Evolutionary conservation across 2,797 vertebrate genomes (phyloP), one percentile per base, ranked within the genome.

Genomic region (Epinephelus awoara): DNA sequence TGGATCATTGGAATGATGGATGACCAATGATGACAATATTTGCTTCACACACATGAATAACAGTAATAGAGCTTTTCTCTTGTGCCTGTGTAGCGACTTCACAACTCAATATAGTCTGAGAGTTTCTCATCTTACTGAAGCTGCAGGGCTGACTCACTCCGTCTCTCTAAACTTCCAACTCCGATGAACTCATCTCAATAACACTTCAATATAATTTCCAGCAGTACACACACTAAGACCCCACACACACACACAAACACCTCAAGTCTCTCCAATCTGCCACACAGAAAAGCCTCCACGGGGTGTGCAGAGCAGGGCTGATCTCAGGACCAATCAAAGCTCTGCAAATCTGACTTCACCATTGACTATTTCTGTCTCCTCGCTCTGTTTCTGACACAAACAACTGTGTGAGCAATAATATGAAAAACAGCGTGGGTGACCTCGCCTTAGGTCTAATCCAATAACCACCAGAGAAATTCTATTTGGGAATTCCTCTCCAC

Each of bases 401-500:
- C 46, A 27, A 15, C 38, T 47, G 17, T 46, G 34, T 19, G 61
- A 79, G 61, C 40, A 66, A 55, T 27, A 44, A 79, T 25, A 69
- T 25, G 11, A 67, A 57, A 21, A 70, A 7, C 58, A 6, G 10
- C 14, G 10, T 12, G 19, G 46, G 29, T 44, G 79, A 82, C 79
- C 75, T 73, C 8, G 21, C 63, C 69, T 12, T 0, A 2, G 55
- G 1, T 12, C 50, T 40, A 6, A 84, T 85, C 80, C 67, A 75
- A 86, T 84, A 79, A 76, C 40, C 18, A 25, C 46, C 50, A 6
- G 17, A 55, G 65, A 85, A 80, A 88, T 80, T 34, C 59, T 86
- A 80, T 86, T 79, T 49, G 78, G 71, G 83, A 75, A 71, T 75
- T 82, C 63, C 68, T 81, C 72, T 58, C 72, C 66, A 69, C 79